Conservation (phyloP, 2,888 invertebrate genomes). For the Hemaris fuciformis region DNA sequence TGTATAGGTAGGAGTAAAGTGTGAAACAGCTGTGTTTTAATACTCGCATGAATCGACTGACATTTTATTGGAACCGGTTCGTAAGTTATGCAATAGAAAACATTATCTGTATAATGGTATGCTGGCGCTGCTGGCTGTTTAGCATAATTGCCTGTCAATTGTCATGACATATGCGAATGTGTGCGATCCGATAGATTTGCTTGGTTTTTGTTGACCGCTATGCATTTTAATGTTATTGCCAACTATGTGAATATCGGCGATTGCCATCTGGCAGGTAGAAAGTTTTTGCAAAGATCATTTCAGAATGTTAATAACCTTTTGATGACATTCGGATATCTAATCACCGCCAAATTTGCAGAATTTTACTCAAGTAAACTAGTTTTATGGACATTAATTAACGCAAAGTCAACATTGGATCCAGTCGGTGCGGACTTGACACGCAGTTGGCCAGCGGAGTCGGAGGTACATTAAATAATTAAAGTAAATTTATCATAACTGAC, state of each 20-base stretch:
- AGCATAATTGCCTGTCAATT: slow-evolving; percentile 68
- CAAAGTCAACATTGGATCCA: slow-evolving; percentile 18
- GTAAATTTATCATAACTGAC: slow-evolving; percentile 37
- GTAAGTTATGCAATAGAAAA: slow-evolving; percentile 72
- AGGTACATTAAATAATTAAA: slow-evolving; percentile 30
- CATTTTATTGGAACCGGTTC: slow-evolving; percentile 69
- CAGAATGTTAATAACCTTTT: background rate
- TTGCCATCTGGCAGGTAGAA: background rate
- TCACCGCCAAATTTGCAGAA: background rate
- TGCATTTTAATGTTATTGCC: background rate
- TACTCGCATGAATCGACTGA: slow-evolving; percentile 56
- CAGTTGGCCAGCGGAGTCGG: slow-evolving; percentile 35
- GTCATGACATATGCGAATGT: slow-evolving; percentile 36
- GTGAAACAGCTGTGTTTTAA: slow-evolving; percentile 62
- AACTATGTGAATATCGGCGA: background rate
- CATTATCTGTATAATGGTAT: slow-evolving; percentile 59
- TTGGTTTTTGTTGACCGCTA: background rate
- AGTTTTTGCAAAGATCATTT: background rate
- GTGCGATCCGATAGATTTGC: background rate
- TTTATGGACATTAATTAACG: slow-evolving; percentile 11
- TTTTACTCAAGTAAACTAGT: background rate
- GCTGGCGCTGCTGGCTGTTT: slow-evolving; percentile 48
- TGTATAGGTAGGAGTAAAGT: slow-evolving; percentile 51
- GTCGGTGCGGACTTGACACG: slow-evolving; percentile 25
- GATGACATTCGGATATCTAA: background rate